phyloP scores from a whole-genome alignment of 2,797 vertebrate genomes.

The Sebastes kiyomatsui region DNA sequence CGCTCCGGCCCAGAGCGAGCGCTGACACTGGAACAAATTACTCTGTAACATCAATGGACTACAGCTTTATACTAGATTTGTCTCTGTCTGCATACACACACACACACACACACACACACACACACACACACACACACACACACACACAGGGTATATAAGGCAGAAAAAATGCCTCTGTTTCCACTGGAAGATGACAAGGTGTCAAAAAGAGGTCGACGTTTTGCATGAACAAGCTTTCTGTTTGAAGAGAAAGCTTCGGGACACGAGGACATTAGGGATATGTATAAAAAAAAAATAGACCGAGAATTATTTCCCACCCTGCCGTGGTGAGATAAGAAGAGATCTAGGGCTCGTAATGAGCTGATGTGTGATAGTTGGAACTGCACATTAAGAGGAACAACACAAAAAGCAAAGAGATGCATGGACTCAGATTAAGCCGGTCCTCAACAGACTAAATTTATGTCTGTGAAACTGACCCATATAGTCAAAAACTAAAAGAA shows the following conservation, averaged over 20 bases:
- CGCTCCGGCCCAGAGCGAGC: conserved; percentile 10
- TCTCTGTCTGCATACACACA: conserved; percentile 1
- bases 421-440: conserved; percentile 4
- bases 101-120: background rate
- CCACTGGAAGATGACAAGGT: conserved; percentile 15
- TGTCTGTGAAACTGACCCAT: conserved; percentile 25
- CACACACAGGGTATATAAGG: conserved; percentile 3
- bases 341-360: conserved; percentile 54
- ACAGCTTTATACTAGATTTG: conserved; percentile 37
- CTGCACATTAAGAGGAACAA: background rate
- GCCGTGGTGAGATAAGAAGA: conserved; percentile 47
- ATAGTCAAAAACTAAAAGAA: background rate
- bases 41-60: conserved; percentile 29
- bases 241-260: conserved; percentile 15
- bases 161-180: background rate
- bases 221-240: conserved; percentile 1
- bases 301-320: conserved; percentile 32
- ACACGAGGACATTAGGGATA: background rate
- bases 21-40: conserved; percentile 50
- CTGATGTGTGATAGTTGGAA: conserved; percentile 51
- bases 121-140: background rate
- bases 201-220: conserved; percentile 27
- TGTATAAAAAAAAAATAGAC: background rate
- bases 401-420: background rate
- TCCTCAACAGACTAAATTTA: background rate